Conservation (phyloP, 1,140 invertebrate genomes). For the Solen grandis region DNA sequence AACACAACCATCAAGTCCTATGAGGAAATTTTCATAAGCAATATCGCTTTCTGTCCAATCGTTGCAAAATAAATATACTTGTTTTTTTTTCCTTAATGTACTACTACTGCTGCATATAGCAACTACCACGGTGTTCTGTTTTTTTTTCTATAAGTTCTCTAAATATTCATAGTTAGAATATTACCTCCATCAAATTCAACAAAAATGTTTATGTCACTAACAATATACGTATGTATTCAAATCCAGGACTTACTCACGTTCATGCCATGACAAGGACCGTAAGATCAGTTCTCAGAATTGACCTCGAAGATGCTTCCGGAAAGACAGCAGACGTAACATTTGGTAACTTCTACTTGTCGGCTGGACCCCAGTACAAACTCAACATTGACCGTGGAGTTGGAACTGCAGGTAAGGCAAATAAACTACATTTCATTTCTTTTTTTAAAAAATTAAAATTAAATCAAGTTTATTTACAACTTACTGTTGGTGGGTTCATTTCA, state of each 20-base stretch:
- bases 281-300: conserved; percentile 1
- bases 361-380: neutral
- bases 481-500: too few relatives aligned
- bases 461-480: too few relatives aligned
- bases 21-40: too few relatives aligned
- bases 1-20: too few relatives aligned
- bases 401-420: too few relatives aligned
- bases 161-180: too few relatives aligned
- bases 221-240: neutral
- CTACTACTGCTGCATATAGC: neutral
- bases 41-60: too few relatives aligned
- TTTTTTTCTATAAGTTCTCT: neutral
- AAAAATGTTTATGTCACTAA: neutral
- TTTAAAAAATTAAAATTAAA: too few relatives aligned
- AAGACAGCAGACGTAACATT: neutral
- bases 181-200: neutral
- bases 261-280: neutral
- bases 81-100: too few relatives aligned
- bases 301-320: neutral
- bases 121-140: neutral
- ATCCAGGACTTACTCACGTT: conserved; percentile 3
- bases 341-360: neutral
- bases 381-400: too few relatives aligned
- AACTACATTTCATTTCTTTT: too few relatives aligned
- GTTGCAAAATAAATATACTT: too few relatives aligned